phyloP scores from a whole-genome alignment of 2,888 invertebrate genomes.

The Trichopoda pennipes region DNA sequence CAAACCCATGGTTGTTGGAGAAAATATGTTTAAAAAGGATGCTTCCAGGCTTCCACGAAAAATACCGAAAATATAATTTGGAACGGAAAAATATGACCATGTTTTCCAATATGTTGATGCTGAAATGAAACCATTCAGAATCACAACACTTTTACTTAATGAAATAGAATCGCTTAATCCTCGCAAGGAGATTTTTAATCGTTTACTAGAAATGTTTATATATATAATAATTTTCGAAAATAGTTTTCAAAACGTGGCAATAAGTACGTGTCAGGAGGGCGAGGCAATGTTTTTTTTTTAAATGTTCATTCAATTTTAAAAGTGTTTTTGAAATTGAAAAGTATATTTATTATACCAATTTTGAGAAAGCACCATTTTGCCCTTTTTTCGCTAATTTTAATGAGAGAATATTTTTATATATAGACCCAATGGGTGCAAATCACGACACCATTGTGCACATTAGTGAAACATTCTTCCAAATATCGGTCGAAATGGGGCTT shows the following conservation, averaged over 20 bases:
- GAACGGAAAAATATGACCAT: not conserved
- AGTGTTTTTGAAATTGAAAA: not conserved
- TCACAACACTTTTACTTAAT: not conserved
- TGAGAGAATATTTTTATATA: no score
- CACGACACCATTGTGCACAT: not conserved
- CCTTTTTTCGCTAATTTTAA: no score
- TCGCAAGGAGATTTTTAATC: conserved; percentile 13
- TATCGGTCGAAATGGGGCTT: not conserved
- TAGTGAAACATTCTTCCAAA: not conserved
- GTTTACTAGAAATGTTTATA: not conserved
- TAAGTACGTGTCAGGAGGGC: not conserved
- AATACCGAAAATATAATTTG: no score
- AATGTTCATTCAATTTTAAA: no score
- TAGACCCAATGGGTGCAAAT: conserved; percentile 10
- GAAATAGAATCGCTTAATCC: conserved; percentile 12
- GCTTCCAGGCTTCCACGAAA: no score
- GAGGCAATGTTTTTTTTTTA: conserved; percentile 5
- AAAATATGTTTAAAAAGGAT: not conserved
- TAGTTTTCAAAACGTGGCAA: not conserved
- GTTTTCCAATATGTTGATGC: conserved; percentile 19
- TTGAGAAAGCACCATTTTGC: no score
- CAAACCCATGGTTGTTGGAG: not conserved
- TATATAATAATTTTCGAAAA: not conserved
- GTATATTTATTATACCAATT: no score
- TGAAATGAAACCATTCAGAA: conserved; percentile 9